Evolutionary conservation across 2,888 invertebrate genomes (phyloP).

Genomic region (Macrosoma leucophasiata): DNA sequence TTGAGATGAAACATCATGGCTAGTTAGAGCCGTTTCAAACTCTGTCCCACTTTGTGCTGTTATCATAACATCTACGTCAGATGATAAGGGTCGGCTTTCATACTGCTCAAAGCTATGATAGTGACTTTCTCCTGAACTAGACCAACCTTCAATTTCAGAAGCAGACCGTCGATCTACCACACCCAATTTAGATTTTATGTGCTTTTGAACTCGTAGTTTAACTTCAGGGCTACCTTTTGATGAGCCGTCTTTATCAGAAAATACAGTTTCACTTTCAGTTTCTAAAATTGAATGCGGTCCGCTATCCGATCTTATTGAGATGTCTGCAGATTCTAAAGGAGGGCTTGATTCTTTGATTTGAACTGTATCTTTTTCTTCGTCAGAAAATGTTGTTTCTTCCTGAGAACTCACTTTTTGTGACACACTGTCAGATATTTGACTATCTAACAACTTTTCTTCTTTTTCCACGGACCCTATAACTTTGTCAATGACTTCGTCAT

Average conservation of each 20-base stretch:
- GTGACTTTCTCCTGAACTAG: slow-evolving; percentile 92
- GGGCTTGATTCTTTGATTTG: slow-evolving; percentile 60
- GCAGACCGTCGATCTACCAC: slow-evolving; percentile 82
- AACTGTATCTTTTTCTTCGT: slow-evolving; percentile 70
- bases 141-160: slow-evolving; percentile 86
- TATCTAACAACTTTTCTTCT: slow-evolving; percentile 41
- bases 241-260: slow-evolving; percentile 64
- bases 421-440: slow-evolving; percentile 58
- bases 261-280: slow-evolving; percentile 63
- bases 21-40: slow-evolving; percentile 89
- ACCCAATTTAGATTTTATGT: slow-evolving; percentile 64
- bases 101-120: slow-evolving; percentile 92
- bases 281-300: slow-evolving; percentile 71
- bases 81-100: slow-evolving; percentile 88
- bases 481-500: slow-evolving; percentile 58
- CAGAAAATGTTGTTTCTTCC: slow-evolving; percentile 69
- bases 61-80: slow-evolving; percentile 88
- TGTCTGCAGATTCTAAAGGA: slow-evolving; percentile 54
- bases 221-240: slow-evolving; percentile 66
- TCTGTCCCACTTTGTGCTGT: slow-evolving; percentile 87
- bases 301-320: slow-evolving; percentile 65
- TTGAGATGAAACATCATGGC: slow-evolving; percentile 83
- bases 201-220: slow-evolving; percentile 60
- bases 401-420: slow-evolving; percentile 60
- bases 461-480: slow-evolving; percentile 32